Conservation (phyloP, 1,140 invertebrate genomes). For the Aphis gossypii region DNA sequence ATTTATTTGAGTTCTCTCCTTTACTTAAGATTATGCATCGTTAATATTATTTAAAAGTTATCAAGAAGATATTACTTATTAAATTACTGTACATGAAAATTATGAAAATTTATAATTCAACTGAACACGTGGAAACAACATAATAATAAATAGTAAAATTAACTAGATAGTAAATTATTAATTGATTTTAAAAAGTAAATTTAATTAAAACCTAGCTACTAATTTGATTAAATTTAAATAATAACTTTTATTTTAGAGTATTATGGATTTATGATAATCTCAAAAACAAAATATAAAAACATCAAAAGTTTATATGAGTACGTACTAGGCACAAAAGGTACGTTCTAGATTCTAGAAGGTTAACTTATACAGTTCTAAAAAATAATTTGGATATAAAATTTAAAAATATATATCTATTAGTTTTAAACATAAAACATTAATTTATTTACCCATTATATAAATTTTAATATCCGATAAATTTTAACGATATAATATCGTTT, state of each 20-base stretch:
- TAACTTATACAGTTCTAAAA: background rate
- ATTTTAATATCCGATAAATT: background rate
- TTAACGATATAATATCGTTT: background rate
- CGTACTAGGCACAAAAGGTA: background rate
- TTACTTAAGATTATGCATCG: background rate
- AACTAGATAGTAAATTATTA: background rate
- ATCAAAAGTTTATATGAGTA: background rate
- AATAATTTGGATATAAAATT: background rate
- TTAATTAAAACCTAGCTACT: background rate
- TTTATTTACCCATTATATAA: background rate
- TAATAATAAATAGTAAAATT: background rate
- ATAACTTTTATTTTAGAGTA: background rate
- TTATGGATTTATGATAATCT: background rate
- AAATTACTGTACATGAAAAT: background rate
- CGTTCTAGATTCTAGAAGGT: background rate
- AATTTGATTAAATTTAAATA: background rate
- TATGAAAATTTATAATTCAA: background rate
- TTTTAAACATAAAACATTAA: background rate
- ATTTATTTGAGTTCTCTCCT: background rate
- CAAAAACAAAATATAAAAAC: background rate
- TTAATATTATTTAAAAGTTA: background rate
- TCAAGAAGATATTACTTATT: background rate
- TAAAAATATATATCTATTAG: background rate
- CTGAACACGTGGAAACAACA: background rate
- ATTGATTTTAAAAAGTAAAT: background rate